Conservation (phyloP, 2,113 vertebrate species). For the Murina feae region DNA sequence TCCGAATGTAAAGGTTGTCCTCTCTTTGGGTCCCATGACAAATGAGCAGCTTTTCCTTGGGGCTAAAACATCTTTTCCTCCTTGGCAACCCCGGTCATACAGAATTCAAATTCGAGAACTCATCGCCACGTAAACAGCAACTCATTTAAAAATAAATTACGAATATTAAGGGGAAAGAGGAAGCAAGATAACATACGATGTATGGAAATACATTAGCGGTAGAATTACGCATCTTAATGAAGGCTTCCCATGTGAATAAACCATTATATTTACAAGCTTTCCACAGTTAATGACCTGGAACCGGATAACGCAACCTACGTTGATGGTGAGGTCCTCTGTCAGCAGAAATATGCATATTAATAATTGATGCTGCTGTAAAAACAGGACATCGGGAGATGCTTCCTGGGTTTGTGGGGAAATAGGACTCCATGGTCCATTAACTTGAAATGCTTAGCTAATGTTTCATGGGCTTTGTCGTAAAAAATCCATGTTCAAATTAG, state of each 20-base stretch:
- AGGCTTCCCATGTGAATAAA: conserved; percentile 84
- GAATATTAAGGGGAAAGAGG: conserved; percentile 76
- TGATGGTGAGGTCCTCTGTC: conserved; percentile 81
- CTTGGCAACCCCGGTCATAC: conserved; percentile 66
- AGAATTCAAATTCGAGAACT: conserved; percentile 80
- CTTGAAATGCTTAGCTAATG: conserved; percentile 84
- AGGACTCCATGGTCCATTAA: conserved; percentile 79
- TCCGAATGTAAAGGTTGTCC: conserved; percentile 66
- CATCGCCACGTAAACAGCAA: conserved; percentile 69
- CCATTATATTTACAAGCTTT: conserved; percentile 85
- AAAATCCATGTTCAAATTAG: conserved; percentile 80
- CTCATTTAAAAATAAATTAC: conserved; percentile 85
- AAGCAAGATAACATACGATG: conserved; percentile 69
- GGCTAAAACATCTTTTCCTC: conserved; percentile 71
- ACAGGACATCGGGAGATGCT: conserved; percentile 69
- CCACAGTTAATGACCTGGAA: conserved; percentile 85
- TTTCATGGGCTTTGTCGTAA: conserved; percentile 82
- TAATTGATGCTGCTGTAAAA: conserved; percentile 81
- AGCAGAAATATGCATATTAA: conserved; percentile 85
- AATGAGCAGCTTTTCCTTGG: conserved; percentile 73
- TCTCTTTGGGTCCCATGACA: conserved; percentile 40
- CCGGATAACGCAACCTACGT: conserved; percentile 81
- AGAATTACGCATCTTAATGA: conserved; percentile 86
- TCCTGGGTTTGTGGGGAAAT: conserved; percentile 75
- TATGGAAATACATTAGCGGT: conserved; percentile 74